Evolutionary conservation across 2,888 invertebrate species (phyloP).

Genomic region (Argyresthia goedartella): DNA sequence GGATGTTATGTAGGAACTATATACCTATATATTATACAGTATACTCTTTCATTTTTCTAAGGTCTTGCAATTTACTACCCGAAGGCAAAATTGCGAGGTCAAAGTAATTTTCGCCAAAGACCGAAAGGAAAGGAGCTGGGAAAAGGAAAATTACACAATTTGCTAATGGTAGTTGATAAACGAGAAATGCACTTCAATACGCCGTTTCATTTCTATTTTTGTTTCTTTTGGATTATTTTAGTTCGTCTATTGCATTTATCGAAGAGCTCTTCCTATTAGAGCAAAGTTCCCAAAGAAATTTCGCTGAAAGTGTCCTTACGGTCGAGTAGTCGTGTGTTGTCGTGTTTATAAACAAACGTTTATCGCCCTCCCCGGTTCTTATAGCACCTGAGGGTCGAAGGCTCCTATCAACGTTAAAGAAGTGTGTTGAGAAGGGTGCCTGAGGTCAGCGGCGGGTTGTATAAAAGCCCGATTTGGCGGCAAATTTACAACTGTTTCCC

Average conservation of each 20-base stretch:
- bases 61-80: constrained; percentile 10
- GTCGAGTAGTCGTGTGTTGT: too few relatives aligned
- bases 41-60: too few relatives aligned
- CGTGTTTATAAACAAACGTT: constrained; percentile 10
- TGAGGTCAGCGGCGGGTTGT: constrained; percentile 53
- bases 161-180: constrained; percentile 47
- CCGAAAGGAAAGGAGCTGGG: constrained; percentile 41
- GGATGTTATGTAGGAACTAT: too few relatives aligned
- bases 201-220: background rate
- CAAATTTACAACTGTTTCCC: constrained; percentile 67
- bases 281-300: too few relatives aligned
- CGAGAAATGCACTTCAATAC: constrained; percentile 8
- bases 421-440: constrained; percentile 23
- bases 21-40: too few relatives aligned
- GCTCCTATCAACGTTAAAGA: background rate
- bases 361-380: background rate
- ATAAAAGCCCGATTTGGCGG: constrained; percentile 60
- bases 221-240: background rate
- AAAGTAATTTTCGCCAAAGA: constrained; percentile 53
- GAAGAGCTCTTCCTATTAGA: background rate
- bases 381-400: constrained; percentile 2
- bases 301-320: too few relatives aligned
- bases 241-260: background rate
- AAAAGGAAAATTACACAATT: constrained; percentile 62
- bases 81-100: constrained; percentile 50